These are phyloP conservation scores for Dexiosoma caninum DNA, from an alignment of 2,888 invertebrate genomes.

Conservation along the genomic window DNA sequence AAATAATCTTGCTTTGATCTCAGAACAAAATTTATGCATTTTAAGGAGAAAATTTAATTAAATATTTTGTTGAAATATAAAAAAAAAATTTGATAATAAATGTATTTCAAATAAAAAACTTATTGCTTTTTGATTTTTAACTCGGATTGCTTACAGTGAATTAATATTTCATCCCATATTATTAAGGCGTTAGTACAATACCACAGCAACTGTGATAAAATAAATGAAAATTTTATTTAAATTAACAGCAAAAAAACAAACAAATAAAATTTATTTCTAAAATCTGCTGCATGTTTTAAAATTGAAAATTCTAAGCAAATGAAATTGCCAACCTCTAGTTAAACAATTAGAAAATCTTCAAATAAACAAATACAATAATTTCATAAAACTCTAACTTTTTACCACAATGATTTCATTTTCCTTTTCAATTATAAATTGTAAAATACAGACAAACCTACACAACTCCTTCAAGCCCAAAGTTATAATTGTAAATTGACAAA, in stretches of 20 bases:
- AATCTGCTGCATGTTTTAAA: neutral
- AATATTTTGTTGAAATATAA: neutral
- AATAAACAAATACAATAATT: neutral
- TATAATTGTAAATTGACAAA: slow-evolving; percentile 51
- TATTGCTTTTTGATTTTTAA: neutral
- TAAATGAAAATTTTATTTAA: neutral
- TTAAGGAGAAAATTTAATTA: slow-evolving; percentile 1
- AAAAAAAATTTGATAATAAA: too few species aligned
- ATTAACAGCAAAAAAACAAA: neutral
- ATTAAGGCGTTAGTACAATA: neutral
- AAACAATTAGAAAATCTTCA: neutral
- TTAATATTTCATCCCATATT: neutral
- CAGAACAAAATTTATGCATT: neutral
- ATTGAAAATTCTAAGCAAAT: neutral
- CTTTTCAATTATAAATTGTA: neutral
- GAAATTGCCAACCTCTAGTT: neutral
- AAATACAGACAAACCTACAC: neutral
- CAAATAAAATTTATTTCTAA: neutral
- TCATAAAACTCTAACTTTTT: neutral
- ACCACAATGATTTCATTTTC: neutral
- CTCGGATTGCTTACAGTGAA: neutral
- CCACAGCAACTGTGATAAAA: neutral
- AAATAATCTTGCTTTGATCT: neutral
- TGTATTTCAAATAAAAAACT: neutral
- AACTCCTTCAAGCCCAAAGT: slow-evolving; percentile 26